These are phyloP conservation scores for Catocala fraxini DNA, from an alignment of 2,888 invertebrate species.

Conservation along the genomic window DNA sequence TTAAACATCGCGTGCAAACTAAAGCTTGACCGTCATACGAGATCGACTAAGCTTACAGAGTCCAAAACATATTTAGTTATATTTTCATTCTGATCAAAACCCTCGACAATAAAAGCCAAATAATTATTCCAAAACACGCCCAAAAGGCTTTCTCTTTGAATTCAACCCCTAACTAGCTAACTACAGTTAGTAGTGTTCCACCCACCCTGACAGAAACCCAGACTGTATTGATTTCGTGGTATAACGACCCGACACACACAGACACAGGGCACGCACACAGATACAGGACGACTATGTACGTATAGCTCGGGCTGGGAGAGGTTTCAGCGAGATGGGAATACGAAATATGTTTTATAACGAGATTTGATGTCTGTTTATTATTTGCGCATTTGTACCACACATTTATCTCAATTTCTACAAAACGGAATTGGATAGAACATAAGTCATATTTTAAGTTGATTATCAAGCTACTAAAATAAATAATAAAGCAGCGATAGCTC, in stretches of 20 bases:
- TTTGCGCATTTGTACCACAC: not conserved
- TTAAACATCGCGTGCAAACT: too few relatives aligned
- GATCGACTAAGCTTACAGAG: too few relatives aligned
- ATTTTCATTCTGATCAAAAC: too few relatives aligned
- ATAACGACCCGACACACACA: slow-evolving; percentile 45
- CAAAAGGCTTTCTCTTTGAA: too few relatives aligned
- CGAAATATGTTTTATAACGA: slow-evolving; percentile 7
- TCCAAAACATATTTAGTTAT: too few relatives aligned
- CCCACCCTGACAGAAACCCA: slow-evolving; percentile 46
- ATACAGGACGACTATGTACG: slow-evolving; percentile 1
- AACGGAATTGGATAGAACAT: too few relatives aligned
- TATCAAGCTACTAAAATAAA: too few relatives aligned
- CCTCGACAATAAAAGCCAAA: too few relatives aligned
- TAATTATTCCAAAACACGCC: not conserved
- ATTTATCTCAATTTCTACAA: too few relatives aligned
- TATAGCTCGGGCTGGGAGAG: slow-evolving; percentile 4
- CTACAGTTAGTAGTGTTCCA: slow-evolving; percentile 31
- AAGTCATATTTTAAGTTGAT: too few relatives aligned
- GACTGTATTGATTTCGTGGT: slow-evolving; percentile 61
- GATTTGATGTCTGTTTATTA: not conserved
- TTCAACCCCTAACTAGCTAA: slow-evolving; percentile 5
- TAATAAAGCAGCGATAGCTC: too few relatives aligned
- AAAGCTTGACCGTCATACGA: too few relatives aligned
- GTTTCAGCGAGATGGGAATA: slow-evolving; percentile 1
- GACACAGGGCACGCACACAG: not conserved